Percentiles rank a stretch among this genome's conserved stretches.
phyloP scores from a whole-genome alignment of 2,797 vertebrate genomes.

The Xenentodon cancila region DNA sequence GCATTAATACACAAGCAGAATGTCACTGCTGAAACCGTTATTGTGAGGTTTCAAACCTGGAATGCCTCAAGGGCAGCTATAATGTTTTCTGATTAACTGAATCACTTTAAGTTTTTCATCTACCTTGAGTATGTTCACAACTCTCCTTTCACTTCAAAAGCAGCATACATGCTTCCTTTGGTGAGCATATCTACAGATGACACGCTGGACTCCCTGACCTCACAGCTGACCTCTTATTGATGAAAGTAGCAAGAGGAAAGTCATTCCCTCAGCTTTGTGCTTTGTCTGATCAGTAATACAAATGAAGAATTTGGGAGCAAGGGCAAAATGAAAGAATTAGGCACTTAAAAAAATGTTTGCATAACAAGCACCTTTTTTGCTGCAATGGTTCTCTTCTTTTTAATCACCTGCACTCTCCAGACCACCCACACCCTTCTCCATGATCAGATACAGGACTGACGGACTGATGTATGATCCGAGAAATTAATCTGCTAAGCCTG shows the following conservation, averaged over 20 bases:
- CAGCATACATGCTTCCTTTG: slow-evolving; percentile 54
- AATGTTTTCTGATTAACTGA: slow-evolving; percentile 64
- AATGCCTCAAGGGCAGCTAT: slow-evolving; percentile 62
- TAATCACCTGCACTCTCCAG: slow-evolving; percentile 88
- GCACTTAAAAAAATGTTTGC: slow-evolving; percentile 81
- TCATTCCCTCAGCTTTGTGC: slow-evolving; percentile 50
- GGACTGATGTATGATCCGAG: slow-evolving; percentile 76
- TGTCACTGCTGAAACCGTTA: background rate
- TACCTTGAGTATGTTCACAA: slow-evolving; percentile 42
- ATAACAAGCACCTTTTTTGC: slow-evolving; percentile 82
- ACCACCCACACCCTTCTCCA: slow-evolving; percentile 89
- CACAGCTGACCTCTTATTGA: slow-evolving; percentile 71
- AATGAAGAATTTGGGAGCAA: slow-evolving; percentile 75
- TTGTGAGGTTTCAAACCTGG: slow-evolving; percentile 23
- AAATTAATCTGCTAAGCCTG: slow-evolving; percentile 85
- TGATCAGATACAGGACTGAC: slow-evolving; percentile 81
- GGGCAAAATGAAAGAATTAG: slow-evolving; percentile 80
- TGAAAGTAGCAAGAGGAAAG: slow-evolving; percentile 59
- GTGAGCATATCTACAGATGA: slow-evolving; percentile 72
- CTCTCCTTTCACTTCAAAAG: slow-evolving; percentile 60
- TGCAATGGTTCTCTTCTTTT: slow-evolving; percentile 75
- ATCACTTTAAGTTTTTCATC: slow-evolving; percentile 69
- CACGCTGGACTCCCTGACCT: slow-evolving; percentile 74
- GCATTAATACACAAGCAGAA: background rate
- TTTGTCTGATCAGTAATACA: slow-evolving; percentile 71